Conservation (phyloP, 2,113 vertebrate genomes). For the Elaphurus davidianus region DNA sequence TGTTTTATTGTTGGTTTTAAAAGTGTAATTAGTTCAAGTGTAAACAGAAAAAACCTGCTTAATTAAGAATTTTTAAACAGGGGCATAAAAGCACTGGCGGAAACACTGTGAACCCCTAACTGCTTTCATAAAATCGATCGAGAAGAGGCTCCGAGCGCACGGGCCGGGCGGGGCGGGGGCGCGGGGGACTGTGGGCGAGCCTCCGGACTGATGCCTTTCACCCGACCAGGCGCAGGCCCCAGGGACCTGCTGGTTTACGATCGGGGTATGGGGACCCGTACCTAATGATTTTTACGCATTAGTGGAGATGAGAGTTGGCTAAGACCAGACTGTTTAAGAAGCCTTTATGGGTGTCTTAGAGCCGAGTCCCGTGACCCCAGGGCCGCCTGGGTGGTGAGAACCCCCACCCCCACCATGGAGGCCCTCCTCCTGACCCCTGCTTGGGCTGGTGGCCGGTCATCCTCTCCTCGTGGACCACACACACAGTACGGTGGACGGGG, state of each 20-base stretch:
- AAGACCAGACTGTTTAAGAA: slow-evolving; percentile 68
- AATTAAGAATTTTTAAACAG: slow-evolving; percentile 93
- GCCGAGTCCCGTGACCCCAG: background rate
- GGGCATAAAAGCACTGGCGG: slow-evolving; percentile 84
- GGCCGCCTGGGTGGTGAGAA: background rate
- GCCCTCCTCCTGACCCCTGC: background rate
- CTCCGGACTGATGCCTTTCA: slow-evolving; percentile 56
- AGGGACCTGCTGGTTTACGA: slow-evolving; percentile 75
- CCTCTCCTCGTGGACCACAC: background rate
- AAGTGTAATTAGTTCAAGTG: slow-evolving; percentile 93
- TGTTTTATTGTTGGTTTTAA: slow-evolving; percentile 92
- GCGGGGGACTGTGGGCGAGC: slow-evolving; percentile 11
- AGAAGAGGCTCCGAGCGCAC: slow-evolving; percentile 65
- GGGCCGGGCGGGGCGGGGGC: slow-evolving; percentile 54
- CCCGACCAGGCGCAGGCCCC: slow-evolving; percentile 66
- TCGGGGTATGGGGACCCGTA: slow-evolving; percentile 76
- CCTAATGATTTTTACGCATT: slow-evolving; percentile 83
- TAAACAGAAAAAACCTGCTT: slow-evolving; percentile 91
- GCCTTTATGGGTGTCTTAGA: slow-evolving; percentile 72
- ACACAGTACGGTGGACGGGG: rapidly evolving
- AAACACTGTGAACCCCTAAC: slow-evolving; percentile 83
- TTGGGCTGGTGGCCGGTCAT: background rate
- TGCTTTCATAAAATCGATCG: slow-evolving; percentile 88
- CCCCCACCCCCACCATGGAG: background rate
- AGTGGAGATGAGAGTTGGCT: slow-evolving; percentile 74